These are phyloP conservation scores for Mactra quadrangularis DNA, from an alignment of 1,140 invertebrate genomes.

Conservation along the genomic window DNA sequence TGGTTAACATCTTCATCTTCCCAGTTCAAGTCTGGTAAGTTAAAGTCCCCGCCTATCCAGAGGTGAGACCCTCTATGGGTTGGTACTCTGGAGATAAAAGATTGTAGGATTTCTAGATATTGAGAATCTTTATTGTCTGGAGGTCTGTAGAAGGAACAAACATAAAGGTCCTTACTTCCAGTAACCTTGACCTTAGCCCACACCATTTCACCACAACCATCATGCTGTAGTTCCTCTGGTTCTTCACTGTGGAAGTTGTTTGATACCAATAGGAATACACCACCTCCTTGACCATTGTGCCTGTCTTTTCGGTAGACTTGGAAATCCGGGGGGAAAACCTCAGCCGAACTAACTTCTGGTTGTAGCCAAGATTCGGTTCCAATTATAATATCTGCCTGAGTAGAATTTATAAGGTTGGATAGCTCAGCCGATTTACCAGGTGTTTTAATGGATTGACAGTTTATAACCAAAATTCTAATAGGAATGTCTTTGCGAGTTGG, in stretches of 20 bases:
- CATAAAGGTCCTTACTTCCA: conserved; percentile 43
- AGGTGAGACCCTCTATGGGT: conserved; percentile 13
- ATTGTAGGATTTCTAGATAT: not conserved
- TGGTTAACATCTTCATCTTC: no score
- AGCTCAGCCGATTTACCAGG: conserved; percentile 11
- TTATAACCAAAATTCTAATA: conserved; percentile 17
- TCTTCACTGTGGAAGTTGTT: no score
- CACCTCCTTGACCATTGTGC: conserved; percentile 6
- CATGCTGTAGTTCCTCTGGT: no score
- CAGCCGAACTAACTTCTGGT: not conserved
- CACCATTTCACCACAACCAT: conserved; percentile 8
- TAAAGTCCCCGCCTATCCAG: conserved; percentile 16
- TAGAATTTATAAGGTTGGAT: conserved; percentile 6
- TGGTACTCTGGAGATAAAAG: conserved; percentile 8
- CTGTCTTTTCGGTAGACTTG: conserved; percentile 26
- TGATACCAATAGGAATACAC: no score
- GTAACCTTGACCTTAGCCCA: conserved; percentile 41
- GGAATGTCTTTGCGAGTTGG: conserved; percentile 17
- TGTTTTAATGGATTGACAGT: conserved; percentile 34
- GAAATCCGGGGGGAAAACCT: conserved; percentile 41
- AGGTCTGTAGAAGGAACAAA: conserved; percentile 45
- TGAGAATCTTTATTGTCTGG: conserved; percentile 10
- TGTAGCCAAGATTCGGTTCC: conserved; percentile 39
- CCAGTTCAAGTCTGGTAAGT: no score
- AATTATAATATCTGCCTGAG: no score